These are phyloP conservation scores for Phenacoccus solenopsis DNA, from an alignment of 1,140 invertebrate species.

Conservation along the genomic window DNA sequence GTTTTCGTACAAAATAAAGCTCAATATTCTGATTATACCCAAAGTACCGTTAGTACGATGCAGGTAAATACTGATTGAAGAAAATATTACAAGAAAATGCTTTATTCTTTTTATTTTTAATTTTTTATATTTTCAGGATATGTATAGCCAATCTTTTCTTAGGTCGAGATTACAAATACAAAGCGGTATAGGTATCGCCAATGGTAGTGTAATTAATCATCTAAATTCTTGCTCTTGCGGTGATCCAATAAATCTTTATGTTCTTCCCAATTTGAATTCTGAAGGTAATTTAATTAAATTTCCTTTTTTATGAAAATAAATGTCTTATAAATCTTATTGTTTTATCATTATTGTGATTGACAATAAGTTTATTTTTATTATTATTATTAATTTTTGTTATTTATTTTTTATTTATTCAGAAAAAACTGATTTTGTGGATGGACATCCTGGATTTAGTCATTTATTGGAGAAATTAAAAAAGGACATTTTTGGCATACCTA, in stretches of 20 bases:
- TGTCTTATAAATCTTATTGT: background rate
- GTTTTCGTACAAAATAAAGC: conserved; percentile 65
- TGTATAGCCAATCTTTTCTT: conserved; percentile 49
- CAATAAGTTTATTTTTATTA: background rate
- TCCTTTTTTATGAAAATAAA: background rate
- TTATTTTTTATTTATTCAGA: conserved; percentile 25
- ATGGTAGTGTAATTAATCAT: conserved; percentile 40
- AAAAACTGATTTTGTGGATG: conserved; percentile 37
- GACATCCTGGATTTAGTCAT: conserved; percentile 50
- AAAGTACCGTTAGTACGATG: conserved; percentile 47
- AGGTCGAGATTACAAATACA: conserved; percentile 55
- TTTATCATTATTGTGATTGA: background rate
- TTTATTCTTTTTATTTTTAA: conserved; percentile 3
- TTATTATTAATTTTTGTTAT: background rate
- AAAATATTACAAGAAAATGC: conserved; percentile 21
- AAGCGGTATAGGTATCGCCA: conserved; percentile 50
- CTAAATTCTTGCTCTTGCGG: conserved; percentile 40
- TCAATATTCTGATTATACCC: conserved; percentile 52
- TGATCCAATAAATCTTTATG: conserved; percentile 53
- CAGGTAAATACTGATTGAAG: conserved; percentile 36
- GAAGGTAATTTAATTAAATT: no score
- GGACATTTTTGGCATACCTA: conserved; percentile 52
- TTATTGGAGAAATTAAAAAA: conserved; percentile 49
- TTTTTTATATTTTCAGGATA: conserved; percentile 35
- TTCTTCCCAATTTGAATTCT: conserved; percentile 48